Evolutionary conservation across 2,797 vertebrate genomes (phyloP).

Genomic region (Parauchenoglanis punctatus): DNA sequence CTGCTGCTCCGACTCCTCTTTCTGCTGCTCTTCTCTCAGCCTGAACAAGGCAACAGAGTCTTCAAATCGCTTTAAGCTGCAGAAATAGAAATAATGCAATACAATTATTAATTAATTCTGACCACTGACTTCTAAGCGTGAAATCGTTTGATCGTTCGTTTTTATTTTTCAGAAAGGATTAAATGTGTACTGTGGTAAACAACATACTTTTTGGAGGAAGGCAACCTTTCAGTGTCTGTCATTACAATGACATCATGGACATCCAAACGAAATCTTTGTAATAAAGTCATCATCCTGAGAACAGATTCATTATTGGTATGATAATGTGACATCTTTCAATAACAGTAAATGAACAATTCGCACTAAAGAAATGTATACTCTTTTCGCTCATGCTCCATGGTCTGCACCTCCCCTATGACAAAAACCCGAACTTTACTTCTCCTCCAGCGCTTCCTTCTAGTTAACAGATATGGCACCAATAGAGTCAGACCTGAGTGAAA

Average conservation of each 20-base stretch:
- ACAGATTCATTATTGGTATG: background rate
- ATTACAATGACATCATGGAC: slow-evolving; percentile 75
- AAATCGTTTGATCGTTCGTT: background rate
- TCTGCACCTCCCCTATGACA: slow-evolving; percentile 70
- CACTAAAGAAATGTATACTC: slow-evolving; percentile 64
- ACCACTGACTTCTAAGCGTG: background rate
- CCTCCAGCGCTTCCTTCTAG: slow-evolving; percentile 73
- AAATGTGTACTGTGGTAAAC: background rate
- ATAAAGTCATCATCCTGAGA: slow-evolving; percentile 72
- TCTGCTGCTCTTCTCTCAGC: slow-evolving; percentile 66
- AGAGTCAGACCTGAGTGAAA: slow-evolving; percentile 74
- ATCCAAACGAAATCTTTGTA: slow-evolving; percentile 75
- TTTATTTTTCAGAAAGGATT: background rate
- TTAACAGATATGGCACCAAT: slow-evolving; percentile 80
- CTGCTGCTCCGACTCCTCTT: slow-evolving; percentile 41
- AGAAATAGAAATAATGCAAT: background rate
- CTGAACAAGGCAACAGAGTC: slow-evolving; percentile 71
- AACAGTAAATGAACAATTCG: background rate
- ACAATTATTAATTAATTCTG: background rate
- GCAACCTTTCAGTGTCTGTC: slow-evolving; percentile 73
- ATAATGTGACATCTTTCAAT: background rate
- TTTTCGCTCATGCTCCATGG: slow-evolving; percentile 71
- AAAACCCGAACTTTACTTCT: slow-evolving; percentile 74
- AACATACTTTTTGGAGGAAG: slow-evolving; percentile 71
- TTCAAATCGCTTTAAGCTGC: slow-evolving; percentile 72